Evolutionary conservation across 2,797 vertebrate genomes (phyloP), one percentile per base, ranked within the genome.

Genomic region (Phoebastria nigripes): DNA sequence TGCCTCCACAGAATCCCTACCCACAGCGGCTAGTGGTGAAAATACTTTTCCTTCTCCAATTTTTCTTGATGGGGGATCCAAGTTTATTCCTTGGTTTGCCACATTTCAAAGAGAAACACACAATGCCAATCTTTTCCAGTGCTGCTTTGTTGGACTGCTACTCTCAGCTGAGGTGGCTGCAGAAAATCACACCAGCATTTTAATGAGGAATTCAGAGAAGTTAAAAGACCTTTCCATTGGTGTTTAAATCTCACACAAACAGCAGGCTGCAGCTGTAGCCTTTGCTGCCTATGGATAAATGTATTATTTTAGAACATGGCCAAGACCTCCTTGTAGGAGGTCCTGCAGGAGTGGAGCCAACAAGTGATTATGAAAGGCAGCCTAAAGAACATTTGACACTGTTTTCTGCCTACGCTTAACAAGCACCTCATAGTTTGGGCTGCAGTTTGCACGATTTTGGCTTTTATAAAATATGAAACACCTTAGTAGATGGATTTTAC

Each of bases 401-500:
- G 92, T 95, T 95, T 91, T 96, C 93, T 96, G 95, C 91, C 46
- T 77, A 87, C 24, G 51, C 87, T 95, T 96, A 84, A 95, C 92
- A 95, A 93, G 94, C 94, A 96, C 80, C 90, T 88, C 82, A 8
- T 87, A 93, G 82, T 85, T 96, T 0, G 22, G 82, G 91, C 82
- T 92, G 96, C 88, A 96, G 92, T 82, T 97, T 96, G 96, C 93
- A 96, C 18, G 65, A 81, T 87, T 82, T 82, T 96, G 96, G 94
- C 93, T 91, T 93, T 90, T 77, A 84, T 87, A 97, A 83, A 96
- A 97, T 97, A 97, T 97, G 95, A 97, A 97, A 97, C 96, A 96
- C 95, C 96, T 96, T 92, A 65, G 77, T 94, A 93, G 86, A 96
- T 93, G 96, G 90, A 96, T 95, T 96, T 97, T 96, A 96, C 22